Percentiles rank a stretch among this genome's conserved stretches.
These are phyloP conservation scores for Eufriesea mexicana DNA, from an alignment of 1,140 invertebrate genomes.

Conservation along the genomic window DNA sequence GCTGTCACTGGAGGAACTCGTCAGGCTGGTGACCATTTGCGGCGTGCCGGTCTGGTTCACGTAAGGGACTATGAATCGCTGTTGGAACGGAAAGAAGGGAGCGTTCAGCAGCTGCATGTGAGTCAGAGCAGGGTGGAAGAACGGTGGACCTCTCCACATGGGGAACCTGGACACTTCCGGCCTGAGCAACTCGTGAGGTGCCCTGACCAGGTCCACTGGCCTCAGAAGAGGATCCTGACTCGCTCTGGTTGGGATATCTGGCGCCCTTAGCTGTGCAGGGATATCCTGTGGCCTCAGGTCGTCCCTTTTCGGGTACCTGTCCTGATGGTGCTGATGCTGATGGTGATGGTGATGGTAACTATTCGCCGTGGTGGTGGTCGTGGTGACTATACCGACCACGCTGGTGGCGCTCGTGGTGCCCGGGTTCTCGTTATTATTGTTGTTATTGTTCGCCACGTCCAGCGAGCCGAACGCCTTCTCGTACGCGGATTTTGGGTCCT, in stretches of 20 bases:
- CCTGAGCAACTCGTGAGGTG: constrained; percentile 71
- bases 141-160: constrained; percentile 75
- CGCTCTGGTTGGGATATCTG: constrained; percentile 56
- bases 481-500: constrained; percentile 76
- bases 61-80: constrained; percentile 77
- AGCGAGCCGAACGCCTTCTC: constrained; percentile 75
- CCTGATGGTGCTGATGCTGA: constrained; percentile 50
- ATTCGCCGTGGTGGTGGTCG: constrained; percentile 76
- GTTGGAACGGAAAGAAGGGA: constrained; percentile 78
- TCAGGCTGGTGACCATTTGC: constrained; percentile 69
- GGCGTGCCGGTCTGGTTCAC: constrained; percentile 72
- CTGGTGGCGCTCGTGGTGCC: constrained; percentile 76
- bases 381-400: constrained; percentile 77
- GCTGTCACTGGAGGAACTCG: constrained; percentile 77
- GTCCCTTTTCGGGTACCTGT: constrained; percentile 68
- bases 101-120: constrained; percentile 78
- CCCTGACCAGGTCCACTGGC: constrained; percentile 64
- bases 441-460: constrained; percentile 78
- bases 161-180: constrained; percentile 76
- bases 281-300: constrained; percentile 70
- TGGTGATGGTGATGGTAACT: constrained; percentile 66
- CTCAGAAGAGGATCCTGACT: constrained; percentile 60
- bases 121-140: constrained; percentile 76
- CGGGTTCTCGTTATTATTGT: constrained; percentile 71
- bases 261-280: constrained; percentile 56